Percentiles rank a stretch among this genome's conserved stretches.
Conservation (phyloP, 1,140 invertebrate species). For the Leptonema lineaticorne region DNA sequence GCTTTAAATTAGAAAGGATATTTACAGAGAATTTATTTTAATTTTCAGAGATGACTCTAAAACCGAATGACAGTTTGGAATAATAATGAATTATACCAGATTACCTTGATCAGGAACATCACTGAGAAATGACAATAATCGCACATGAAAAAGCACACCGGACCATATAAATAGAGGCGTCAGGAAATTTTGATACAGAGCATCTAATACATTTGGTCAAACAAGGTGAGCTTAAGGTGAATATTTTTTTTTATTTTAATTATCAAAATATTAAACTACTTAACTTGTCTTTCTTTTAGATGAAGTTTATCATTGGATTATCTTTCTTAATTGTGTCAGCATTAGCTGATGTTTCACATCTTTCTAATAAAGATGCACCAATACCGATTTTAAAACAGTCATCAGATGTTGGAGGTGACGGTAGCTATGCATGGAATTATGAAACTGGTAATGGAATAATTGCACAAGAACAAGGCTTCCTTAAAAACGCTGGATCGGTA, state of each 20-base stretch:
- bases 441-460: slow-evolving; percentile 58
- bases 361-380: slow-evolving; percentile 31
- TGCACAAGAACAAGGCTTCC: slow-evolving; percentile 49
- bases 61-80: no score
- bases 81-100: not conserved
- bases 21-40: no score
- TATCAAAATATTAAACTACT: not conserved
- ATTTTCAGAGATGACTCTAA: no score
- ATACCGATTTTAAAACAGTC: slow-evolving; percentile 49
- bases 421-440: slow-evolving; percentile 51
- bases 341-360: slow-evolving; percentile 24
- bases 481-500: slow-evolving; percentile 25
- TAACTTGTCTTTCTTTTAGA: slow-evolving; percentile 2
- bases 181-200: not conserved
- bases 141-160: not conserved
- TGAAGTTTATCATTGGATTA: slow-evolving; percentile 5
- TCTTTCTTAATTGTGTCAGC: slow-evolving; percentile 7
- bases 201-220: not conserved
- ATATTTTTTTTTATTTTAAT: not conserved
- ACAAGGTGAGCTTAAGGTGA: not conserved
- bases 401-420: slow-evolving; percentile 47
- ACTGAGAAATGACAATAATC: not conserved
- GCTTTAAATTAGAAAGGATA: no score
- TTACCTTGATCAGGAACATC: not conserved
- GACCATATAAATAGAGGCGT: not conserved